Conservation (phyloP, 2,797 vertebrate genomes). For the Steatocranus sp. region DNA sequence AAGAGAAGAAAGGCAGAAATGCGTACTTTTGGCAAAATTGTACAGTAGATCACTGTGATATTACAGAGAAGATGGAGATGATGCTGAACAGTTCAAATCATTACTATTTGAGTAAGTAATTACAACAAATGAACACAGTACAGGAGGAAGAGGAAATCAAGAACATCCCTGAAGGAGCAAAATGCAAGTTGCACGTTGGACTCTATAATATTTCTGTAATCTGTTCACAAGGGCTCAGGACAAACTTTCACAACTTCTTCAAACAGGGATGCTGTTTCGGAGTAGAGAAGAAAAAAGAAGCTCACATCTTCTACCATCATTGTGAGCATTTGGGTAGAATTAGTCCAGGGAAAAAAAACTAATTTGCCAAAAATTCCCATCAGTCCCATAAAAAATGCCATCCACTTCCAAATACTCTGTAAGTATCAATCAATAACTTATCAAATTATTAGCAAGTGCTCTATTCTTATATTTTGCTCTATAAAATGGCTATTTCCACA, state of each 20-base stretch:
- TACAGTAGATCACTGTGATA: conserved; percentile 20
- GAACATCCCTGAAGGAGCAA: conserved; percentile 59
- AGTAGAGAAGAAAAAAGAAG: neutral
- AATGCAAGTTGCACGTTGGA: conserved; percentile 30
- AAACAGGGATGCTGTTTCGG: neutral
- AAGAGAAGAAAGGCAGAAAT: conserved; percentile 58
- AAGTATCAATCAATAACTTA: conserved; percentile 18
- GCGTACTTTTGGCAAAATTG: conserved; percentile 47
- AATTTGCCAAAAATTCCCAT: conserved; percentile 6
- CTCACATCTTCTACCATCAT: neutral
- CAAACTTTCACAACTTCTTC: neutral
- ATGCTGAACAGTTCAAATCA: conserved; percentile 35
- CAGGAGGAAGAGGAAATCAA: conserved; percentile 38
- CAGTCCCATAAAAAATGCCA: conserved; percentile 38
- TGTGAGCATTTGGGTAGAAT: neutral
- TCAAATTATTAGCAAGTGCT: conserved; percentile 59
- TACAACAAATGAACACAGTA: conserved; percentile 45
- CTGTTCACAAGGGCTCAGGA: conserved; percentile 13
- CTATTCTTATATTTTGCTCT: conserved; percentile 50
- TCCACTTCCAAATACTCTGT: conserved; percentile 20
- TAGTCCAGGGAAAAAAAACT: neutral
- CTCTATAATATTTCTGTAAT: conserved; percentile 4
- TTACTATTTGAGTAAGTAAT: conserved; percentile 22
- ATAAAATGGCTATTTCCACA: conserved; percentile 73
- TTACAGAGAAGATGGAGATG: conserved; percentile 7